Base-by-base conservation (phyloP, 1,140 invertebrate genomes). In the Aphaenogaster rudis region DNA sequence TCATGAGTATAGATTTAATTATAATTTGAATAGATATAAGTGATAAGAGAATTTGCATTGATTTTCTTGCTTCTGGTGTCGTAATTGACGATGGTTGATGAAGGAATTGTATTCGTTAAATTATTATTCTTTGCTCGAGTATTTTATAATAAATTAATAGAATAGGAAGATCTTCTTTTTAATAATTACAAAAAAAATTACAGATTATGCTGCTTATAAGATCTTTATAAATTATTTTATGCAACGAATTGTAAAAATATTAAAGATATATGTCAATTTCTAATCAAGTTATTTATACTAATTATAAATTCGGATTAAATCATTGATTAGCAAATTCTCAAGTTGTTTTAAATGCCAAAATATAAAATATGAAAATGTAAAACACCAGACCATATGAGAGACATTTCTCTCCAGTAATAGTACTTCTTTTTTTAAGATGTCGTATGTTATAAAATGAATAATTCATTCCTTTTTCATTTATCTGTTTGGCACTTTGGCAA, bases 401-500 rank as follows among this genome's bases (percentile, higher is more conserved):
- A 33, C 6, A 33, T 67, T 33, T 50, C 0, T 15, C 0, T 33
- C 8, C 15, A 7, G 28, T 61, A 50, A 45, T 36, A 48, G 8
- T 54, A 81, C 50, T 84, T 77, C 4, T 17, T 64, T 76, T 45
- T 76, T 72, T 54, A 77, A 88, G 61, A 52, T 52, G 28, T 4
- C 63, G 21, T 39, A 61, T 48, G 17, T 61, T 59, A 76, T 39
- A 77, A 76, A 21, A 50, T 8, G 3, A 33, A 89, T 42, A 76
- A 69, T 61, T 87, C n/a, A 54, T 69, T 48, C 50, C 17, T 67
- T 52, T 67, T 52, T 54, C 48, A 13, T 69, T 67, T 13, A 66
- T 80, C 36, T 33, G 63, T 79, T 91, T 91, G 89, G 89, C 90
- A 91, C 90, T 90, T 90, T 78, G 64, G 71, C 78, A 86, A 88